Evolutionary conservation across 1,140 invertebrate genomes (phyloP).

Genomic region (Brachionus rubens): DNA sequence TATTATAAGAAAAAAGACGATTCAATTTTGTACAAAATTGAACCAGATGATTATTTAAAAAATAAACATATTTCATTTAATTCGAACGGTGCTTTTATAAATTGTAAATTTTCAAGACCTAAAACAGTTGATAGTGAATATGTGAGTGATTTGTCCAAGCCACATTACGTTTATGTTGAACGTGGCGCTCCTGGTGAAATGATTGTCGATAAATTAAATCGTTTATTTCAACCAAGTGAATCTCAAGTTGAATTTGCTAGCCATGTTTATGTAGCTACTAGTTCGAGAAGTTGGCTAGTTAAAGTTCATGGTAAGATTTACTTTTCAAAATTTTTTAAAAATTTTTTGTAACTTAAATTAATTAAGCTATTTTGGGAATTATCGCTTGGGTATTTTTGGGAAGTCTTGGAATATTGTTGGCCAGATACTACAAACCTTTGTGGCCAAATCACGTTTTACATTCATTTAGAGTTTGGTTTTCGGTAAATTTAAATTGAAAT

Average conservation of each 20-base stretch:
- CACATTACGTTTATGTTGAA: slow-evolving; percentile 43
- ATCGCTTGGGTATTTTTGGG: slow-evolving; percentile 47
- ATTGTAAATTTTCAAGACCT: slow-evolving; percentile 22
- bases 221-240: slow-evolving; percentile 34
- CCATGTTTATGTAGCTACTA: background rate
- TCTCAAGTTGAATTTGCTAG: slow-evolving; percentile 40
- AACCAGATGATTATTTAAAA: slow-evolving; percentile 37
- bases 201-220: slow-evolving; percentile 37
- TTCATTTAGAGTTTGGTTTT: slow-evolving; percentile 24
- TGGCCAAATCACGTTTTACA: slow-evolving; percentile 21
- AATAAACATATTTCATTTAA: slow-evolving; percentile 32
- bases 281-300: slow-evolving; percentile 41
- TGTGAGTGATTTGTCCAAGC: slow-evolving; percentile 20
- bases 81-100: background rate
- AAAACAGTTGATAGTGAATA: slow-evolving; percentile 13
- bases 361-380: slow-evolving; percentile 38
- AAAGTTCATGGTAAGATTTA: slow-evolving; percentile 40
- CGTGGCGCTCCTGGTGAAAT: slow-evolving; percentile 41
- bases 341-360: background rate
- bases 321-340: background rate
- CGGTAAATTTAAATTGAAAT: background rate
- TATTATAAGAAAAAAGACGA: slow-evolving; percentile 40
- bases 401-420: slow-evolving; percentile 22
- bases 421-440: slow-evolving; percentile 42
- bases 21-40: slow-evolving; percentile 17